phyloP scores from a whole-genome alignment of 2,113 vertebrate genomes.

The Lagenorhynchus albirostris region DNA sequence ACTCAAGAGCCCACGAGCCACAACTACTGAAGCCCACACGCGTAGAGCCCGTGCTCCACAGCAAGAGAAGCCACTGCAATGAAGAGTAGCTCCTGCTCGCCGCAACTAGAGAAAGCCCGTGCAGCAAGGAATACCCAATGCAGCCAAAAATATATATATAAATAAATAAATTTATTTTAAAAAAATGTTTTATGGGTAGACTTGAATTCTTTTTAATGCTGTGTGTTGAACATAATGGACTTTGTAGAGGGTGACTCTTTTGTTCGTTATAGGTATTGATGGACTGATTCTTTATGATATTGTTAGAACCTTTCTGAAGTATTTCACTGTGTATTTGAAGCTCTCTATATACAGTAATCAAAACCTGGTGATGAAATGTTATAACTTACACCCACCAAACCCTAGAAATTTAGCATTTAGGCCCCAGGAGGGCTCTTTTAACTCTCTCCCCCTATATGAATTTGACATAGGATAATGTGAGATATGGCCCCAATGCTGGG shows the following conservation, averaged over 20 bases:
- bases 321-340: constrained; percentile 39
- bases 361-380: constrained; percentile 60
- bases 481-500: neutral
- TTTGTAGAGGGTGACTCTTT: neutral
- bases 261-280: constrained; percentile 37
- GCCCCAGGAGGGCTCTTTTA: constrained; percentile 45
- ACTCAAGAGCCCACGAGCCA: too few species aligned
- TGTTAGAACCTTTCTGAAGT: constrained; percentile 47
- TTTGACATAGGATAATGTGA: constrained; percentile 41
- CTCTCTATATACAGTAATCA: constrained; percentile 41
- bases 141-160: too few species aligned
- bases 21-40: too few species aligned
- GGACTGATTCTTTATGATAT: constrained; percentile 47
- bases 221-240: constrained; percentile 34
- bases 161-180: too few species aligned
- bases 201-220: constrained; percentile 43
- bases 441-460: neutral
- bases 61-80: too few species aligned
- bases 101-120: too few species aligned
- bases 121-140: too few species aligned
- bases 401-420: constrained; percentile 40
- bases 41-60: too few species aligned
- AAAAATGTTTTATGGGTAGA: neutral
- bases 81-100: too few species aligned
- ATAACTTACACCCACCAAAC: constrained; percentile 64